These are phyloP conservation scores for Gallinago solitaria DNA, from an alignment of 2,797 vertebrate genomes.

Conservation along the genomic window DNA sequence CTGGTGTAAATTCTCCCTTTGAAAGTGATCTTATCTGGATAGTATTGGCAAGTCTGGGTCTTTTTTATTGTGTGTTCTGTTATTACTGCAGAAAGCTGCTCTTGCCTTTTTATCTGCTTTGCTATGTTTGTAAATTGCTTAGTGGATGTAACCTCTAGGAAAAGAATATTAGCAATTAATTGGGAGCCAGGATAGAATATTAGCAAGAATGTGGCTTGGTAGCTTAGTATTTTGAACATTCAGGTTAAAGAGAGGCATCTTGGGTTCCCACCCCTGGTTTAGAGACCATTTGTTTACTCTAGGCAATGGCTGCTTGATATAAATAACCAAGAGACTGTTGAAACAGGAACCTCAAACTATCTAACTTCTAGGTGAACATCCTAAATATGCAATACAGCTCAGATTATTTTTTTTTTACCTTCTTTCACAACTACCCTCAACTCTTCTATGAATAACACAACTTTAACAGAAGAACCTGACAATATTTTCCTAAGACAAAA, in stretches of 20 bases:
- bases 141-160: background rate
- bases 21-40: slow-evolving; percentile 1
- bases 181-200: background rate
- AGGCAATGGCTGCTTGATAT: background rate
- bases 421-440: background rate
- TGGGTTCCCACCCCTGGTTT: background rate
- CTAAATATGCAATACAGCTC: background rate
- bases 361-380: background rate
- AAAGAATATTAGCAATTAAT: background rate
- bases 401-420: background rate
- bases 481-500: background rate
- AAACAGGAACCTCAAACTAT: background rate
- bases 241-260: background rate
- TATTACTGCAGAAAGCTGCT: background rate
- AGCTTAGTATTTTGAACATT: background rate
- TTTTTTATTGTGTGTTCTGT: background rate
- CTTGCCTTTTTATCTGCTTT: slow-evolving; percentile 7
- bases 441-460: background rate
- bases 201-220: background rate
- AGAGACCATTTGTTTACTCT: background rate
- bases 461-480: background rate
- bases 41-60: background rate
- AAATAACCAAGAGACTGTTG: background rate
- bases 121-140: background rate
- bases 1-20: background rate